Base-by-base conservation (phyloP, 2,888 invertebrate genomes). In the Clepsis dumicolana region DNA sequence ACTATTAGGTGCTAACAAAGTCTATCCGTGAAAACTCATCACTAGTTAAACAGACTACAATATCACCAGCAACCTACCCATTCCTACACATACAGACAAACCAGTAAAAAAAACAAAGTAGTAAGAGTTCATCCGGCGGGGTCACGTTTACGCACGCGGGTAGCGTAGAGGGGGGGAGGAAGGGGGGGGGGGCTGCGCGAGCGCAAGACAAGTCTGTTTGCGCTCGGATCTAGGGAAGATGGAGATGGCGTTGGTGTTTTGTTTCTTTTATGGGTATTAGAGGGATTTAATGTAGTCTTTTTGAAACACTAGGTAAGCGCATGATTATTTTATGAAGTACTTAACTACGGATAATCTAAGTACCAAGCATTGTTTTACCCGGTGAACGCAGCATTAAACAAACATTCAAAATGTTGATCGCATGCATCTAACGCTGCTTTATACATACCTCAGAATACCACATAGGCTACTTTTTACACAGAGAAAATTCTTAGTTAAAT, bases 141-240 rank as follows among this genome's bases (percentile, higher is more conserved):
- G 91, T 93, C 91, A 91, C 88, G 88, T 91, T 93, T 92, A 92
- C 92, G 93, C 92, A 89, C 91, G 87, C 87, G 86, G 85, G 81
- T 75, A 84, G 81, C 82, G 89, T 86, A 86, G 82, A 72, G 78
- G 61, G 59, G 70, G 76, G 75, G 73, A 71, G 70, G 82, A 72
- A 78, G 61, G 59, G 70, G 76, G 75, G 73, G 71, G 70, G 73
- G 75, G 69, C 72, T 74, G 82, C 81, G 87, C 85, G 74, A 76
- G 85, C 83, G 83, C 85, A 81, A 80, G 82, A 82, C 84, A 78
- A 83, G 83, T 83, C 84, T 82, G 83, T 84, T 83, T 81, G 71
- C 65, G 27, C 56, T 44, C 12, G 21, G 70, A 70, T 24, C 35
- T 61, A 53, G 12, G 52, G 18, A 24, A n/a, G 32, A 63, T 71